Base-by-base conservation (phyloP, 2,797 vertebrate genomes). In the Chelonia mydas region DNA sequence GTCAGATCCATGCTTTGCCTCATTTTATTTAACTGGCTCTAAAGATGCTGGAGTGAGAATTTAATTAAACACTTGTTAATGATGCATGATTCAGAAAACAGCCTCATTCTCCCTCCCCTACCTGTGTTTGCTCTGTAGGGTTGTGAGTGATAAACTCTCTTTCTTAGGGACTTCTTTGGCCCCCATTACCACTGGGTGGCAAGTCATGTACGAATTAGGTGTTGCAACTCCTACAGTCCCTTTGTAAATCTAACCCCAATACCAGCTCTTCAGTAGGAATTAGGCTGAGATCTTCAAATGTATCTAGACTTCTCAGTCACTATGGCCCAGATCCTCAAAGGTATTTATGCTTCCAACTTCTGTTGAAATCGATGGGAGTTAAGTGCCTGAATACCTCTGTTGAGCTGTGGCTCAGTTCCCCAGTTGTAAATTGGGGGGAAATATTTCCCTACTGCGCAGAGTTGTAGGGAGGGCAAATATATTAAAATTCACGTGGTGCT, bases 31-130 rank as follows among this genome's bases (percentile, higher is more conserved):
- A 97, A 95, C 95, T 97, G 95, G 95, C 96, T 97, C 96, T 97
- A 97, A 97, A 97, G 96, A 97, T 97, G 97, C 97, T 97, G 95
- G 96, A 96, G 96, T 97, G 97, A 97, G 96, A 97, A 97, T 96
- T 97, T 97, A 96, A 95, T 96, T 97, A 97, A 97, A 96, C 97
- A 97, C 92, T 97, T 97, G 96, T 97, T 97, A 97, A 97, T 96
- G 96, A 97, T 97, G 96, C 96, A 95, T 96, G 97, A 97, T 96
- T 97, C 95, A 55, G 93, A 97, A 97, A 97, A 97, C 97, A 97
- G 92, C 94, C 93, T 93, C 93, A 4, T 87, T 97, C 89, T 95
- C 88, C 94, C 86, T 96, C 90, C 92, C 61, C 90, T 95, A 92
- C 57, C 80, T 97, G 84, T 92, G 92, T 96, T 95, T 96, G 86